Evolutionary conservation across 2,888 invertebrate genomes (phyloP).

Genomic region (Rhaphigaster nebulosa): DNA sequence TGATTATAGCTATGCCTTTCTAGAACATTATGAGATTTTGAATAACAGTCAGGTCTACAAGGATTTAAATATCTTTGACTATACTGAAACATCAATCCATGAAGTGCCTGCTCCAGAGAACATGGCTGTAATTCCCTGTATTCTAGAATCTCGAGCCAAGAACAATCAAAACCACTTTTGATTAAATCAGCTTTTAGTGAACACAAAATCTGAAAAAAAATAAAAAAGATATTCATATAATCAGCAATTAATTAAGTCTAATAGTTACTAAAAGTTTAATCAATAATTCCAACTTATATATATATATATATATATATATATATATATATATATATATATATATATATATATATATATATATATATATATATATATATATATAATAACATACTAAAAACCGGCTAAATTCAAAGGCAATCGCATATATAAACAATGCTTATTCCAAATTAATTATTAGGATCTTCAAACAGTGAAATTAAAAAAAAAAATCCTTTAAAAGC

Average conservation of each 20-base stretch:
- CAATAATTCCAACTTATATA: neutral
- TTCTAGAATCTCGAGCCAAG: slow-evolving; percentile 79
- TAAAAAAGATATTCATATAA: slow-evolving; percentile 46
- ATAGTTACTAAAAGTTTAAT: neutral
- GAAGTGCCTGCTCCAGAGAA: slow-evolving; percentile 72
- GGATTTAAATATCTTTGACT: slow-evolving; percentile 51
- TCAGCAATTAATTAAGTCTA: neutral
- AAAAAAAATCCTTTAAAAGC: neutral
- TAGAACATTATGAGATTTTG: slow-evolving; percentile 49
- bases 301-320: neutral
- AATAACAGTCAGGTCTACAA: slow-evolving; percentile 52
- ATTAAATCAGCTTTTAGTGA: slow-evolving; percentile 82
- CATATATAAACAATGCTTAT: neutral
- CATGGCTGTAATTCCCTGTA: slow-evolving; percentile 74
- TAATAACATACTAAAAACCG: too few species aligned
- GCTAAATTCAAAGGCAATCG: neutral
- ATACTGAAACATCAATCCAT: slow-evolving; percentile 70
- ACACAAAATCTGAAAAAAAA: slow-evolving; percentile 77
- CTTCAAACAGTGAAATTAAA: neutral
- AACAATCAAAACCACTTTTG: slow-evolving; percentile 71
- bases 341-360: neutral
- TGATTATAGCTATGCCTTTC: slow-evolving; percentile 1
- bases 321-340: neutral
- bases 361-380: neutral
- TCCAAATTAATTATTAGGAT: neutral